Evolutionary conservation across 2,113 vertebrate genomes (phyloP).

Genomic region (Cheirogaleus medius): DNA sequence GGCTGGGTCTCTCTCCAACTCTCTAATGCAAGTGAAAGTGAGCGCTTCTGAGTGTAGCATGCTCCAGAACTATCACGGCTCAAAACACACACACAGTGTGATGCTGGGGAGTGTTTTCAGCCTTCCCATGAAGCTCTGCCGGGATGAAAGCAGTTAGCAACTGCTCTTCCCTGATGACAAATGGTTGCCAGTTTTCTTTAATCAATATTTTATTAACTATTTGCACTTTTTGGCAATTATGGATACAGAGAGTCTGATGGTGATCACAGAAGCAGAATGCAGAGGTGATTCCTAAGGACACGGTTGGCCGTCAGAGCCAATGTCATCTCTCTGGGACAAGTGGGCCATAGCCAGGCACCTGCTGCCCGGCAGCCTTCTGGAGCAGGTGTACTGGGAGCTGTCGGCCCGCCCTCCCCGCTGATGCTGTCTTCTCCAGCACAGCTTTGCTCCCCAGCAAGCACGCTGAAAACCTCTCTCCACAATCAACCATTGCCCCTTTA

Average conservation of each 20-base stretch:
- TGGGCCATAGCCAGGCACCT: background rate
- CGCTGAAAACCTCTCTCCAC: background rate
- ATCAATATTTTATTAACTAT: constrained; percentile 43
- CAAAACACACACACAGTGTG: background rate
- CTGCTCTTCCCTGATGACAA: background rate
- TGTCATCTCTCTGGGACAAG: background rate
- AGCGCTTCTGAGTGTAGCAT: background rate
- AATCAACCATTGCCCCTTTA: background rate
- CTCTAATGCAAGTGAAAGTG: fast-evolving
- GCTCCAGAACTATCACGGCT: background rate
- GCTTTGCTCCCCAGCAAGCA: background rate
- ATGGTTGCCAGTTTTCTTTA: background rate
- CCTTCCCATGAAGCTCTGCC: background rate
- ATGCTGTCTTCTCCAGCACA: background rate
- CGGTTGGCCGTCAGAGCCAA: background rate
- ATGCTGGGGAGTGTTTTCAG: background rate
- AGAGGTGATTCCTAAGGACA: background rate
- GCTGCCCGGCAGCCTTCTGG: background rate
- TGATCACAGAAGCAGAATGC: background rate
- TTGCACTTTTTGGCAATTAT: constrained; percentile 13
- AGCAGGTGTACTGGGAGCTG: background rate
- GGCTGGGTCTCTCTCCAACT: background rate
- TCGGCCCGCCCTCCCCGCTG: background rate
- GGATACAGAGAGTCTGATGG: background rate
- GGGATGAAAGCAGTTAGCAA: background rate